phyloP scores from a whole-genome alignment of 2,113 vertebrate species.

The Calypte anna region DNA sequence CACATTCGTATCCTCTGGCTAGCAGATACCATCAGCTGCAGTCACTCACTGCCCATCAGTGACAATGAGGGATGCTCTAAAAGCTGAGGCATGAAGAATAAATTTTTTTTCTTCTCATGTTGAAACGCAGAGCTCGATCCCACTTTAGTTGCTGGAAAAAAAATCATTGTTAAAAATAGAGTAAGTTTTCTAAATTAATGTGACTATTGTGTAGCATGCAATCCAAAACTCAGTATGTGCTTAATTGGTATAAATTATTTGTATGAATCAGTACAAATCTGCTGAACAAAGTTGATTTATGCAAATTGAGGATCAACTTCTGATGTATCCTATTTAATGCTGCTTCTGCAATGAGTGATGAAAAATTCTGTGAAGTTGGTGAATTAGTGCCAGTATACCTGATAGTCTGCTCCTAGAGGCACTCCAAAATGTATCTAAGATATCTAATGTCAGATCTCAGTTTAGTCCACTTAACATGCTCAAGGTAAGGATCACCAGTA shows the following conservation, averaged over 20 bases:
- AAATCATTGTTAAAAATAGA: neutral
- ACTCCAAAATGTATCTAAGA: neutral
- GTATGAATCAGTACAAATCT: neutral
- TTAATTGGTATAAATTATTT: neutral
- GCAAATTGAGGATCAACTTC: neutral
- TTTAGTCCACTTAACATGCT: neutral
- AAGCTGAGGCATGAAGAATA: neutral
- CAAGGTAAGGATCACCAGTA: neutral
- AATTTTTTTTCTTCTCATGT: neutral
- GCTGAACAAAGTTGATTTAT: neutral
- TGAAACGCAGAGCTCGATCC: neutral
- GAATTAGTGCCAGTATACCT: neutral
- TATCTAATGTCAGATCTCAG: neutral
- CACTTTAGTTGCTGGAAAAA: neutral
- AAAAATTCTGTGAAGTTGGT: neutral
- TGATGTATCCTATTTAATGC: neutral
- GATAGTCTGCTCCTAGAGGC: neutral
- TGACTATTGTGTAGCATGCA: neutral
- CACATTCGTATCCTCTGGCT: conserved; percentile 60
- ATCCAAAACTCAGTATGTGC: neutral
- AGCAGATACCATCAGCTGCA: conserved; percentile 55
- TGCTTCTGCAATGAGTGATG: neutral
- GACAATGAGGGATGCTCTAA: neutral
- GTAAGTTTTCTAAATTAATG: neutral
- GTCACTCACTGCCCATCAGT: neutral